A percentile compares a stretch with the other conserved stretches of the same genome.
Conservation (phyloP, 2,797 vertebrate species). For the Phalloptychus januarius region DNA sequence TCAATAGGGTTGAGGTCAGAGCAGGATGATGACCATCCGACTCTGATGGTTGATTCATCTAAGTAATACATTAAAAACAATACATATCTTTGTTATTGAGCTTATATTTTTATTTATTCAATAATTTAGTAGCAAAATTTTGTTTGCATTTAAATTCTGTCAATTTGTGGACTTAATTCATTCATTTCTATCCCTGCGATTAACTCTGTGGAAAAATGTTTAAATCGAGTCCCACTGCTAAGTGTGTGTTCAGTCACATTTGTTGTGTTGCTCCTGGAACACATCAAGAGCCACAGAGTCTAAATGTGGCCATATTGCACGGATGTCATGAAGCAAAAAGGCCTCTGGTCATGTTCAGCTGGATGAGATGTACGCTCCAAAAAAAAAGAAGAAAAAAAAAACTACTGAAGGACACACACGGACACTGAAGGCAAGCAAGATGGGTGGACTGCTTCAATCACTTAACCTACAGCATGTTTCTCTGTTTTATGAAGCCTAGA, state of each 20-base stretch:
- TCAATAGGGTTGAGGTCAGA: too few species aligned
- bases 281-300: slow-evolving; percentile 17
- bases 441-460: neutral
- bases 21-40: too few species aligned
- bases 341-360: neutral
- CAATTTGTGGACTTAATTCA: too few species aligned
- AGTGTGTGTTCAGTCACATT: neutral
- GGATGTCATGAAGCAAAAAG: neutral
- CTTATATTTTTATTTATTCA: too few species aligned
- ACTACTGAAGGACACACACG: neutral
- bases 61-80: too few species aligned
- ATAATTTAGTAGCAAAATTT: too few species aligned
- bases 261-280: slow-evolving; percentile 17
- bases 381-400: neutral
- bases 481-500: neutral
- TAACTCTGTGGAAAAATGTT: too few species aligned
- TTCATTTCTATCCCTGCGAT: too few species aligned
- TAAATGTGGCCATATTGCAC: slow-evolving; percentile 49
- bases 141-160: too few species aligned
- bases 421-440: neutral
- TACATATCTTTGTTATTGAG: too few species aligned
- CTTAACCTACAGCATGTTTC: neutral
- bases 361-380: neutral
- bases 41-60: too few species aligned
- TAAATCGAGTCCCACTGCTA: neutral